A percentile compares a stretch with the other conserved stretches of the same genome.
phyloP scores from a whole-genome alignment of 2,888 invertebrate genomes.

The Axea sp. region DNA sequence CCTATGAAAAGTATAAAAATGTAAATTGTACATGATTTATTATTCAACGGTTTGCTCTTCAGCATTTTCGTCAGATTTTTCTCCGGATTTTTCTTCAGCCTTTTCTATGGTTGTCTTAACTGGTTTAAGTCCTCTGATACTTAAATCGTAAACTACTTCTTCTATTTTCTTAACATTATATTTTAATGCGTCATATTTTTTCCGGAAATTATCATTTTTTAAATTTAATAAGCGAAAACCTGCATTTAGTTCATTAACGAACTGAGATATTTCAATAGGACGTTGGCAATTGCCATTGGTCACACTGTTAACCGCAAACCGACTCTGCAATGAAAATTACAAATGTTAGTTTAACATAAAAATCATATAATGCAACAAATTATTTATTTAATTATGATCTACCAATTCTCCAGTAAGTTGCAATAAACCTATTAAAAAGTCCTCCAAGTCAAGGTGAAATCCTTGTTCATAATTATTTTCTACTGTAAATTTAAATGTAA shows the following conservation, averaged over 20 bases:
- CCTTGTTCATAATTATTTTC: conserved; percentile 85
- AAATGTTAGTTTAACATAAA: too few relatives aligned
- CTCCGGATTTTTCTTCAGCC: conserved; percentile 58
- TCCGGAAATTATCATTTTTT: conserved; percentile 93
- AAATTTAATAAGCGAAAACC: conserved; percentile 94
- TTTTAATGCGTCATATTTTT: conserved; percentile 91
- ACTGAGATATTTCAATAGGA: conserved; percentile 90
- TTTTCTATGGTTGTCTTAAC: conserved; percentile 42
- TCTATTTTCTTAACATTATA: conserved; percentile 97
- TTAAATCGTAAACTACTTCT: conserved; percentile 93
- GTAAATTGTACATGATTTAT: too few relatives aligned
- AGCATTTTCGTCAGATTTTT: too few relatives aligned
- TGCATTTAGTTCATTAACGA: conserved; percentile 92
- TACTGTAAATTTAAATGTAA: conserved; percentile 81
- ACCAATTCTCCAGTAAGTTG: conserved; percentile 92
- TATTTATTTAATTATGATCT: too few relatives aligned
- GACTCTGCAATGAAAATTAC: conserved; percentile 80
- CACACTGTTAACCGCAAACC: conserved; percentile 91
- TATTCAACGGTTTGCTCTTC: too few relatives aligned
- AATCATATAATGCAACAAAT: too few relatives aligned
- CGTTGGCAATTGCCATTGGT: conserved; percentile 90
- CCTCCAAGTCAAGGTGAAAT: conserved; percentile 94
- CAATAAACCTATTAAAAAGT: conserved; percentile 91
- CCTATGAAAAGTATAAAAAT: too few relatives aligned
- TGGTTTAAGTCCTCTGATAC: conserved; percentile 87